phyloP scores from a whole-genome alignment of 2,113 vertebrate genomes.

The Corythoichthys intestinalis region DNA sequence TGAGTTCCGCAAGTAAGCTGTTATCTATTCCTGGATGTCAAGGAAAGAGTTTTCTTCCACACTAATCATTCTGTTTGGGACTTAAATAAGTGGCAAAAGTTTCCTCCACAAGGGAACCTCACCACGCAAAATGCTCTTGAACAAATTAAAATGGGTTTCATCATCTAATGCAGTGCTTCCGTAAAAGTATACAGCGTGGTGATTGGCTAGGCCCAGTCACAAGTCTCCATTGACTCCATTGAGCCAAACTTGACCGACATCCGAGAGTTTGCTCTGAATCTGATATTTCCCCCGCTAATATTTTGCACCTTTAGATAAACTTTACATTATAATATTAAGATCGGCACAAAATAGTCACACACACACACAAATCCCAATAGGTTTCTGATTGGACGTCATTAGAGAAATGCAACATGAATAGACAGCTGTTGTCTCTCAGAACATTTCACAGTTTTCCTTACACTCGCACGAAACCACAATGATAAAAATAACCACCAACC shows the following conservation, averaged over 20 bases:
- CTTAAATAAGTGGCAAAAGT: background rate
- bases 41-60: background rate
- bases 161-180: background rate
- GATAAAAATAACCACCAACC: constrained; percentile 26
- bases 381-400: constrained; percentile 13
- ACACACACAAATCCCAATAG: constrained; percentile 30
- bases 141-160: background rate
- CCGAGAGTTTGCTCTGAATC: background rate
- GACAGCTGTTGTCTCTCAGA: constrained; percentile 29
- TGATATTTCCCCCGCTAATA: background rate
- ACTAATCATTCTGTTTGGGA: background rate
- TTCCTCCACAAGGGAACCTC: background rate
- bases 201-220: constrained; percentile 1
- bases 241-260: background rate
- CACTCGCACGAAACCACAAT: constrained; percentile 29
- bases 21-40: background rate
- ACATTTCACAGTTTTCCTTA: constrained; percentile 46
- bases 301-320: background rate
- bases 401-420: constrained; percentile 12
- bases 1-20: background rate
- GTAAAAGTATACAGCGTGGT: background rate
- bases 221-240: background rate
- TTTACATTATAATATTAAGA: background rate
- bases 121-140: background rate
- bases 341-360: background rate